These are phyloP conservation scores for Pygmarrhopalites habei DNA, from an alignment of 1,140 invertebrate species.

Conservation along the genomic window DNA sequence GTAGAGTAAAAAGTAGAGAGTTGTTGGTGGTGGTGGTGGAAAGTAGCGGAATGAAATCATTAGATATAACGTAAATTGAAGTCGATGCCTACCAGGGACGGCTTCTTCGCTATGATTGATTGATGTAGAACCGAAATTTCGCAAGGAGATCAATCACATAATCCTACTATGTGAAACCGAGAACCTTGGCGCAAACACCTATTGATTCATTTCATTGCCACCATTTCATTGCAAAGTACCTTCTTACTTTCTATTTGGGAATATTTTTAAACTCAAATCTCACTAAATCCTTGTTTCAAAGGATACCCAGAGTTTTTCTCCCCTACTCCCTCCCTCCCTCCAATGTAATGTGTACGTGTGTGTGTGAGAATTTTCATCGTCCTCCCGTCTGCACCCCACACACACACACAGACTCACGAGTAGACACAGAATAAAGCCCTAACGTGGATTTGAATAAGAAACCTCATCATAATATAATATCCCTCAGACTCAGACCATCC, in stretches of 20 bases:
- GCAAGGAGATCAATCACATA: constrained; percentile 29
- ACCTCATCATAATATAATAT: constrained; percentile 19
- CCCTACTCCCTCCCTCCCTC: neutral
- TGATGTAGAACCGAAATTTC: constrained; percentile 26
- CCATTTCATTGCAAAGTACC: neutral
- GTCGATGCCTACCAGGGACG: neutral
- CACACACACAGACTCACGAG: too few relatives aligned
- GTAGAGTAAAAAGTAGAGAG: too few relatives aligned
- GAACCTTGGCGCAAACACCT: constrained; percentile 22
- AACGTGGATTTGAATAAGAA: constrained; percentile 2
- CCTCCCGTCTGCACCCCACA: neutral
- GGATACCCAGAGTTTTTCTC: neutral
- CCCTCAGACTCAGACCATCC: neutral
- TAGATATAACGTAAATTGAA: constrained; percentile 11
- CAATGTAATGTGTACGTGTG: neutral
- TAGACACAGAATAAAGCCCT: too few relatives aligned
- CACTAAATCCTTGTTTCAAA: constrained; percentile 30
- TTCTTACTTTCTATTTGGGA: neutral
- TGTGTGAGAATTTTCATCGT: constrained; percentile 7
- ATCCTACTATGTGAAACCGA: constrained; percentile 8
- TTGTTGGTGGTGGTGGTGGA: too few relatives aligned
- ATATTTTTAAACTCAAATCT: constrained; percentile 9
- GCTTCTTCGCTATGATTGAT: constrained; percentile 20
- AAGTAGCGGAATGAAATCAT: constrained; percentile 16
- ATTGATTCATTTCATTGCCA: constrained; percentile 22